Base-by-base conservation (phyloP, 2,113 vertebrate genomes). In the Jacana jacana region DNA sequence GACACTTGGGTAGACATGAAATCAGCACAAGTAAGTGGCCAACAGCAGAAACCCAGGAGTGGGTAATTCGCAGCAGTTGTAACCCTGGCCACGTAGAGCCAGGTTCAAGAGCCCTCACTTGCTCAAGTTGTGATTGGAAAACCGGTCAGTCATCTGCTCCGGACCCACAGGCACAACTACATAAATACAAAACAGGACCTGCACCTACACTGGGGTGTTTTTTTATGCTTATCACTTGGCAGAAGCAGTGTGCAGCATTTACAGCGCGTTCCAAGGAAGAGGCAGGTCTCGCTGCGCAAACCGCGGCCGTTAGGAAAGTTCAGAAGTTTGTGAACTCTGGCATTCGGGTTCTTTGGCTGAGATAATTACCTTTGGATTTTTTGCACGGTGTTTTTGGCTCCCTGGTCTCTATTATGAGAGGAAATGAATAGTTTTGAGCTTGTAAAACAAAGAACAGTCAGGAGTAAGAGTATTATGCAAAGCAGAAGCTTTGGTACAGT, bases 401-500 rank as follows among this genome's bases (percentile, higher is more conserved):
- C 91, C 81, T 46, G 58, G 80, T 94, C 89, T 96, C 89, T 91
- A 93, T 93, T 97, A 97, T 95, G 52, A 88, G 87, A 90, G 57
- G 83, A 79, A 94, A 95, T 95, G 93, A 94, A 93, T 95, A 96
- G 89, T 97, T 95, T 87, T 94, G 95, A 97, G 96, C 92, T 93
- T 93, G 81, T 89, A 95, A 97, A 97, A 97, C 95, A 97, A 97
- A 97, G 96, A 97, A 78, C 77, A 80, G 94, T 87, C 93, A 95
- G 97, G 90, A 97, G 87, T 97, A 96, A 97, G 97, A 97, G 96
- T 91, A 97, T 97, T 97, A 97, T 97, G 97, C 97, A 97, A 97
- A 97, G 96, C 93, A 96, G 96, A 93, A 97, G 97, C 97, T 97
- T 97, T 97, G 69, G 73, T 95, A 82, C 40, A 90, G 80, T 92